Base-by-base conservation (phyloP, 2,888 invertebrate genomes). In the Dyspetes luteomarginatus region DNA sequence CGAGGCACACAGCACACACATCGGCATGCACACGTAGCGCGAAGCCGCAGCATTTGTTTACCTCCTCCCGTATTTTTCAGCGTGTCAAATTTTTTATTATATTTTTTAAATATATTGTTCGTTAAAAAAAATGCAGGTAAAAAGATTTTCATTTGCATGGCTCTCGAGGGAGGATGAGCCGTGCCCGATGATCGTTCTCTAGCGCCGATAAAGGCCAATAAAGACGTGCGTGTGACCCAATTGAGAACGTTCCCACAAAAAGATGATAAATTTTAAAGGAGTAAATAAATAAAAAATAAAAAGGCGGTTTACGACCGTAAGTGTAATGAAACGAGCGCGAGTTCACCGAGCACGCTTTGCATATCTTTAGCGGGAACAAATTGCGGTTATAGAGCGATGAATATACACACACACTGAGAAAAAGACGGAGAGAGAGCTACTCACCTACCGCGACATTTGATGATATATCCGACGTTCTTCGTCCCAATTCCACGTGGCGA, bases 331-430 rank as follows among this genome's bases (percentile, higher is more conserved):
- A n/a, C n/a, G n/a, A 36, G 9, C 9, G 36, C 9, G 36, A 36
- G 36, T n/a, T n/a, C n/a, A n/a, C n/a, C 12, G 36, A 36, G 36
- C 36, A 36, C 36, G 36, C 36, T n/a, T n/a, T n/a, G 36, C 12
- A 12, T 12, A 36, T 12, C 9, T 36, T 36, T 36, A 64, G 64
- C 73, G 73, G 64, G 73, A 73, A 64, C 41, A 55, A 64, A 56
- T 65, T 73, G 55, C 55, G 52, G 52, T 73, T 45, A 73, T 64
- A 43, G 55, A 22, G 22, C 30, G 12, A 3, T 50, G 12, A 56
- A 56, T 26, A 56, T 26, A 56, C 26, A 26, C 3, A 24, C 22
- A 56, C 22, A n/a, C 7, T 5, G 24, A 12, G 12, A 56, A 26
- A n/a, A 12, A n/a, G 4, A 36, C 36, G 9, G 9, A 36, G 9